Conservation (phyloP, 2,888 invertebrate species). For the Argynnis bischoffii region DNA sequence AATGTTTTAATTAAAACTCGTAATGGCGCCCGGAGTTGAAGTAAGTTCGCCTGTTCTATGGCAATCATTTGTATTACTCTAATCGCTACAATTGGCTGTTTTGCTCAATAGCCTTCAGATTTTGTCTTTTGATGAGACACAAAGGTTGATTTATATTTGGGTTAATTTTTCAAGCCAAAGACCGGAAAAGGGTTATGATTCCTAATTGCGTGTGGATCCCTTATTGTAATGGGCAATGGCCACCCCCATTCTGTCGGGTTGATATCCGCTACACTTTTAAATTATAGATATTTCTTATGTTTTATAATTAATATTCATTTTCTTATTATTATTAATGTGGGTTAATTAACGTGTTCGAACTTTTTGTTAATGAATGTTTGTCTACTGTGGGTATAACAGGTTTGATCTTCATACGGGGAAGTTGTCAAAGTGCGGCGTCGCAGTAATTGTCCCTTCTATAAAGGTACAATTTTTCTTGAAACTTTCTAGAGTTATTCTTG, state of each 20-base stretch:
- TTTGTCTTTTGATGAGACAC: constrained; percentile 28
- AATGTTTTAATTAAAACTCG: constrained; percentile 42
- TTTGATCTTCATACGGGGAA: no score
- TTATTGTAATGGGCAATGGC: neutral
- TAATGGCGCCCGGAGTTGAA: constrained; percentile 39
- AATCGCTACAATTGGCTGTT: constrained; percentile 37
- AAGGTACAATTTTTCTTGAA: no score
- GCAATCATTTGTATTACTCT: constrained; percentile 38
- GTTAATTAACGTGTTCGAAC: no score
- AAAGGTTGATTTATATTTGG: constrained; percentile 18
- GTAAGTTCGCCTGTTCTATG: constrained; percentile 38
- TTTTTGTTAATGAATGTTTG: no score
- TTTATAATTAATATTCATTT: no score
- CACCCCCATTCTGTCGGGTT: neutral
- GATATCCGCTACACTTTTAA: neutral
- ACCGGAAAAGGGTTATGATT: constrained; percentile 12
- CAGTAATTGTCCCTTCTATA: no score
- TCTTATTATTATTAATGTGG: no score
- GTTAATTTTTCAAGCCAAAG: neutral
- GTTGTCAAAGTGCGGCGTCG: no score
- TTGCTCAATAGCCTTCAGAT: constrained; percentile 24
- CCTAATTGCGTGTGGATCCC: constrained; percentile 12
- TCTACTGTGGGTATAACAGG: no score
- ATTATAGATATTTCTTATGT: no score
- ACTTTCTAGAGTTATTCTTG: no score